Percentiles rank a stretch among this genome's conserved stretches.
phyloP scores from a whole-genome alignment of 2,113 vertebrate genomes.

The Baryphthengus martii region DNA sequence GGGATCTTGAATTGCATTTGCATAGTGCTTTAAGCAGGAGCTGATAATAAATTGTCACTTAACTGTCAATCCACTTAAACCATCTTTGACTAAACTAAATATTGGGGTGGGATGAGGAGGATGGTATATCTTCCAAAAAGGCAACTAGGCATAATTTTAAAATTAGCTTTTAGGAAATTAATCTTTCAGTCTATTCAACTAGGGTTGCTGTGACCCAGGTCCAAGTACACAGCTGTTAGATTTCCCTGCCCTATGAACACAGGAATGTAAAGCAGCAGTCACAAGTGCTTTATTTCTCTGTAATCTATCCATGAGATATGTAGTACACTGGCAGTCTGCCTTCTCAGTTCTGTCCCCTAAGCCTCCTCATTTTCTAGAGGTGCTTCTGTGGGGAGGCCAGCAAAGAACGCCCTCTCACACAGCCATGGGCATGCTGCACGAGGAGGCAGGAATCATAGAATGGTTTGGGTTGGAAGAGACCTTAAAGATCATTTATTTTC shows the following conservation, averaged over 20 bases:
- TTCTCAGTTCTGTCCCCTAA: accelerated
- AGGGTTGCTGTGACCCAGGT: neutral
- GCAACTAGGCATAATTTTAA: neutral
- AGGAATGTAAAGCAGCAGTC: too few species aligned
- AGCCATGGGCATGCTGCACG: accelerated
- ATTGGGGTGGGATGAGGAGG: accelerated
- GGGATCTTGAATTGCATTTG: neutral
- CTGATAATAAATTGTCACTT: neutral
- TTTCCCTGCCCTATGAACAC: neutral
- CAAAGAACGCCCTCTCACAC: accelerated
- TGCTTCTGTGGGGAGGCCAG: accelerated
- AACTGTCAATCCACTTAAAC: neutral
- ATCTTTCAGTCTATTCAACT: neutral
- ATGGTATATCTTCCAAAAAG: neutral
- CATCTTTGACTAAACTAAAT: neutral
- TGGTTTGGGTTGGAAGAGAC: too few species aligned
- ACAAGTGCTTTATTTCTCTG: too few species aligned
- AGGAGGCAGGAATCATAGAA: too few species aligned
- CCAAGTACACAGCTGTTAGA: accelerated
- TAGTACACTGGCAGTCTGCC: accelerated
- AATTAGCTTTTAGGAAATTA: neutral
- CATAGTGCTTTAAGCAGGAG: neutral
- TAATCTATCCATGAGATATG: accelerated
- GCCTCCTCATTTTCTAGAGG: neutral
- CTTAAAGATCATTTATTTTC: too few species aligned